phyloP scores from a whole-genome alignment of 35 echinoderm and acorn worm genomes.

The Ptychodera flava region DNA sequence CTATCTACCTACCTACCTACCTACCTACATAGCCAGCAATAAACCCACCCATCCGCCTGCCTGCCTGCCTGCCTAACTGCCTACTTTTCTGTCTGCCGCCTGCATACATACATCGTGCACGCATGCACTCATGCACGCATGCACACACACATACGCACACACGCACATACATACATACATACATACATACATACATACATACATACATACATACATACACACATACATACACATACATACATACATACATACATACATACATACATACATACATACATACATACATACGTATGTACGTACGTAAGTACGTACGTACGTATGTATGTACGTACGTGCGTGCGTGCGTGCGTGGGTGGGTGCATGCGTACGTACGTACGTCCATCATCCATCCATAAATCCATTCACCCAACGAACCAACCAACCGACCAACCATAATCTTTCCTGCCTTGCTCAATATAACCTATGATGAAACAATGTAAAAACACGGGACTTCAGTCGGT shows the following conservation, averaged over 20 bases:
- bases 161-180: neutral
- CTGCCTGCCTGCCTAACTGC: neutral
- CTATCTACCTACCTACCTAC: neutral
- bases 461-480: too few species aligned
- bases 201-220: neutral
- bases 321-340: neutral
- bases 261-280: neutral
- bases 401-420: too few species aligned
- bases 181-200: neutral
- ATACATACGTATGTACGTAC: neutral
- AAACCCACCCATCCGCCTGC: neutral
- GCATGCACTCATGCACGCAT: neutral
- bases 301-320: neutral
- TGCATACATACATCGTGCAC: neutral
- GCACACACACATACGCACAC: neutral
- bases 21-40: neutral
- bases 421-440: too few species aligned
- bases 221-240: neutral
- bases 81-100: neutral
- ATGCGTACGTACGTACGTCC: neutral
- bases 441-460: too few species aligned
- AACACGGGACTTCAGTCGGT: too few species aligned
- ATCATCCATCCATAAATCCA: too few species aligned
- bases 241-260: neutral
- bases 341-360: neutral